A percentile compares a stretch with the other conserved stretches of the same genome.
These are phyloP conservation scores for Pterobdella sp. DNA, from an alignment of 2,888 invertebrate species.

Conservation along the genomic window DNA sequence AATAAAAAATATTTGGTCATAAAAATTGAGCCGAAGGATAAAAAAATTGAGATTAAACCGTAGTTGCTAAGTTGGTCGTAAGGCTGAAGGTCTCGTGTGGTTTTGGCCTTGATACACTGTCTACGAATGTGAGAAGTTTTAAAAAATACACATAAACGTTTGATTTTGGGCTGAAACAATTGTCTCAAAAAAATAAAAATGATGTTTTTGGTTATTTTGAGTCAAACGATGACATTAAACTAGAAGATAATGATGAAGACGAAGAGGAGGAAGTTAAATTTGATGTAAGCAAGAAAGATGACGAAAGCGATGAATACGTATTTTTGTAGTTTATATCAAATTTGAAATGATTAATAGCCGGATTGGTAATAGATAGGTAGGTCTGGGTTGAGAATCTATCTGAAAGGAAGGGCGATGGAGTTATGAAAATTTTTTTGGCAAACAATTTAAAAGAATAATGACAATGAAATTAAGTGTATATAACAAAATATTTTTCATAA, in stretches of 20 bases:
- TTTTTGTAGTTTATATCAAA: not conserved
- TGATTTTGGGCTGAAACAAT: slow-evolving; percentile 1
- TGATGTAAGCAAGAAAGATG: not conserved
- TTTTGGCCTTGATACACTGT: not conserved
- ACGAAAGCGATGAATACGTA: not conserved
- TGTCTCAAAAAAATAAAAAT: too few species aligned
- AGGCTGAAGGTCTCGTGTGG: not conserved
- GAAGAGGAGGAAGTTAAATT: not conserved
- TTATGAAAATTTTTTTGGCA: too few species aligned
- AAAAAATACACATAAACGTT: not conserved
- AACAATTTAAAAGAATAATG: too few species aligned
- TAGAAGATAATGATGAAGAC: not conserved
- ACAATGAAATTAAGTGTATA: not conserved
- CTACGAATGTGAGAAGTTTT: not conserved
- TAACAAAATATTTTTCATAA: not conserved
- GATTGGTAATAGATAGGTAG: not conserved
- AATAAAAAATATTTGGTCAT: not conserved
- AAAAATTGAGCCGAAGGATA: not conserved
- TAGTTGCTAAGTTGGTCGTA: not conserved
- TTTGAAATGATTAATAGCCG: not conserved
- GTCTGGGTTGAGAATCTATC: not conserved
- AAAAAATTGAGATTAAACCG: not conserved
- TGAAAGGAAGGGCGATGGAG: too few species aligned
- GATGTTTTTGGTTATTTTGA: not conserved
- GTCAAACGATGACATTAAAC: not conserved